Evolutionary conservation across 2,113 vertebrate species (phyloP).

Genomic region (Balaeniceps rex): DNA sequence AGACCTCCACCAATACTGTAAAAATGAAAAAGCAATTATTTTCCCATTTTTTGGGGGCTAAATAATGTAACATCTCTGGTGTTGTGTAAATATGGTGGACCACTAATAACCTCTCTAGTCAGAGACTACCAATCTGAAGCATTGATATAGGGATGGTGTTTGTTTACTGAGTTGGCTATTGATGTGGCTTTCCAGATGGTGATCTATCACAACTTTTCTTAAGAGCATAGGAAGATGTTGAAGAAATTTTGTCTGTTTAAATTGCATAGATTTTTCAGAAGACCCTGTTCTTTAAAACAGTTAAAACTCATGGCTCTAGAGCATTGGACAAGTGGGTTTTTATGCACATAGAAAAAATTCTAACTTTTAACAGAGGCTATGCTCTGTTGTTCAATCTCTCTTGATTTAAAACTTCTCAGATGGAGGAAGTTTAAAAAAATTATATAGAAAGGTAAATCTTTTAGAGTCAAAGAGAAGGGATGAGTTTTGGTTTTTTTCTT

Average conservation of each 20-base stretch:
- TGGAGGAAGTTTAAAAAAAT: neutral
- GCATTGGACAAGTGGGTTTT: neutral
- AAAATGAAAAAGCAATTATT: neutral
- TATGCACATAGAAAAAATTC: neutral
- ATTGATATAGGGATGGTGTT: neutral
- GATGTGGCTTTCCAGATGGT: neutral
- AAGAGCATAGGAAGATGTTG: neutral
- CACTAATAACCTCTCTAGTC: neutral
- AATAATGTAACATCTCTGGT: neutral
- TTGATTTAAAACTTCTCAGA: neutral
- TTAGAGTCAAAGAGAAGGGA: neutral
- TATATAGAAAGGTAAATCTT: neutral
- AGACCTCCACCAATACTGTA: neutral
- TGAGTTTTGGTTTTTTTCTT: neutral
- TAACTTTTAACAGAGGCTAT: neutral
- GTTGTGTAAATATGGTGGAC: neutral
- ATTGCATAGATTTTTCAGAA: neutral
- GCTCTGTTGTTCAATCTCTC: neutral
- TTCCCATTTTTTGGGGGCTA: neutral
- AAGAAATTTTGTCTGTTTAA: neutral
- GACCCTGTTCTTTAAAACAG: neutral
- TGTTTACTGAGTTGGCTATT: neutral
- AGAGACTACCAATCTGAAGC: neutral
- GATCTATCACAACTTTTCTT: neutral
- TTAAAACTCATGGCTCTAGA: neutral